These are phyloP conservation scores for Microplitis mediator DNA, from an alignment of 1,140 invertebrate genomes.

Conservation along the genomic window DNA sequence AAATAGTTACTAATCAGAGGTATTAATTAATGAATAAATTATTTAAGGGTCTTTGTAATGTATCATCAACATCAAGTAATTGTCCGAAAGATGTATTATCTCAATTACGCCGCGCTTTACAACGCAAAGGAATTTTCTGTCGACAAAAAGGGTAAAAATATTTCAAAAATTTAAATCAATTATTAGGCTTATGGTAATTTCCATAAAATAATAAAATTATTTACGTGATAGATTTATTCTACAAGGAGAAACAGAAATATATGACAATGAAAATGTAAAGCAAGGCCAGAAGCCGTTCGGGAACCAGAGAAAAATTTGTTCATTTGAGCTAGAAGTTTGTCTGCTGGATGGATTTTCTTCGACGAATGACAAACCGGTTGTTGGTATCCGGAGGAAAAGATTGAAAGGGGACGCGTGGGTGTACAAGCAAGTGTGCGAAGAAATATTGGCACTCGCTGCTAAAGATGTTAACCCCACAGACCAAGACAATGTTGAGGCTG, in stretches of 20 bases:
- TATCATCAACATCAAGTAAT: slow-evolving; percentile 72
- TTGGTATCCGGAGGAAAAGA: slow-evolving; percentile 78
- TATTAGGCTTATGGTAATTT: neutral
- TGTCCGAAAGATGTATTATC: slow-evolving; percentile 71
- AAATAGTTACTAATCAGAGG: no score
- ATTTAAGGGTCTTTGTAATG: slow-evolving; percentile 73
- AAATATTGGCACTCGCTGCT: slow-evolving; percentile 71
- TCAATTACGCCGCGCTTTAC: slow-evolving; percentile 68
- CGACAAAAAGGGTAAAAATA: slow-evolving; percentile 72
- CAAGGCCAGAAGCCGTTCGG: slow-evolving; percentile 42
- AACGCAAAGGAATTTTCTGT: slow-evolving; percentile 72
- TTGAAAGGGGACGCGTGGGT: slow-evolving; percentile 85
- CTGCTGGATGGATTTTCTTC: slow-evolving; percentile 55
- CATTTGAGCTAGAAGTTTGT: slow-evolving; percentile 85
- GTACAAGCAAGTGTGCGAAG: slow-evolving; percentile 86
- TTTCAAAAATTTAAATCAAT: no score
- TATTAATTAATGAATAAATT: slow-evolving; percentile 11
- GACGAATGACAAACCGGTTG: slow-evolving; percentile 51
- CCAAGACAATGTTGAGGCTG: slow-evolving; percentile 36
- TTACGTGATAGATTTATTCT: slow-evolving; percentile 67
- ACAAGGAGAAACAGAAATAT: slow-evolving; percentile 66
- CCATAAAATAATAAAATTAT: slow-evolving; percentile 17
- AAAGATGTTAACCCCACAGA: slow-evolving; percentile 42
- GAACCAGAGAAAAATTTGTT: slow-evolving; percentile 60
- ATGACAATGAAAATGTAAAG: slow-evolving; percentile 33